Evolutionary conservation across 1,140 invertebrate genomes (phyloP), one percentile per base, ranked within the genome.

Genomic region (Pantala flavescens): DNA sequence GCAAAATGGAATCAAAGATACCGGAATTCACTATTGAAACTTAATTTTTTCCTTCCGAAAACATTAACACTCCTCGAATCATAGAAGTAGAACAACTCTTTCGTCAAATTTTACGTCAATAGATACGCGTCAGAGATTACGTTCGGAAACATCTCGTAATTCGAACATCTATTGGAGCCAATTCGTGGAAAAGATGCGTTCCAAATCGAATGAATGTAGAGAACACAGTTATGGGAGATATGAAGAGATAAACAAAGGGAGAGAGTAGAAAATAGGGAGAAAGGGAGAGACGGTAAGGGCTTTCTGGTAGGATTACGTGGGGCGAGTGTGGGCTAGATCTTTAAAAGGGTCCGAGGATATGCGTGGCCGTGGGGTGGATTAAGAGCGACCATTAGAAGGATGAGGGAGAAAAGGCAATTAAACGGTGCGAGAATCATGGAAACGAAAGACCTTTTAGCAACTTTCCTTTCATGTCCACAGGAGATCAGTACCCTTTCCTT

Each of bases 401-500:
- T 63, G 49, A 63, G 49, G n/a, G 49, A 63, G 49, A 63, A 63
- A 63, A 63, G 49, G 49, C 49, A 63, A 63, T 63, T 63, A 63
- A 63, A 63, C 49, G 14, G 49, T 14, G 49, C 49, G 49, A 63
- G 49, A 21, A 21, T 16, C 49, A 63, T 63, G 49, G 12, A 63
- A 63, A 63, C 16, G 49, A 63, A 63, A 63, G 49, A 19, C 49
- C 49, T 63, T 63, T 63, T 63, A 16, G n/a, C 49, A 21, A 21
- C 49, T 21, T 63, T 63, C 49, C 49, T 63, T 63, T 63, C 49
- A 63, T 63, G 49, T 63, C n/a, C 16, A 63, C 5, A 1, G 49
- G 49, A 63, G 14, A 63, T 63, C 49, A 63, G n/a, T 19, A 1
- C n/a, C 49, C 49, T 63, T 63, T 63, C 49, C 3, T 36, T 36